A percentile compares a stretch with the other conserved stretches of the same genome.
These are phyloP conservation scores for Trilocha varians DNA, from an alignment of 2,888 invertebrate species.

Conservation along the genomic window DNA sequence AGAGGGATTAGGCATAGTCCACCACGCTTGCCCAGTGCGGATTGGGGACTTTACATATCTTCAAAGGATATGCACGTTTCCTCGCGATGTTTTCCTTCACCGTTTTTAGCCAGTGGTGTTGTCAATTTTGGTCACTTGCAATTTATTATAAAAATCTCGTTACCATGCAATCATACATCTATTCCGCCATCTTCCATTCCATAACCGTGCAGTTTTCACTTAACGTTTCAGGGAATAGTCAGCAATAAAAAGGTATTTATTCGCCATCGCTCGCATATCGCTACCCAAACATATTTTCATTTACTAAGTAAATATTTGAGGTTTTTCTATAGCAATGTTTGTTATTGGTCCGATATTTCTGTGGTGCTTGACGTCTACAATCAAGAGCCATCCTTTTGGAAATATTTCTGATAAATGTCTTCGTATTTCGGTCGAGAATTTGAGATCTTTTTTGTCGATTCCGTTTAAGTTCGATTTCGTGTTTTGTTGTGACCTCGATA, in stretches of 20 bases:
- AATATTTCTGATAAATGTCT: neutral
- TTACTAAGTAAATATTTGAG: constrained; percentile 49
- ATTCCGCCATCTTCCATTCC: too few relatives aligned
- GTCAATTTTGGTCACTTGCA: too few relatives aligned
- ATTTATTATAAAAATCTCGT: too few relatives aligned
- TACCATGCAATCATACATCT: too few relatives aligned
- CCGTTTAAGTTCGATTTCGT: neutral
- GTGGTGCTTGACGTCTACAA: constrained; percentile 12
- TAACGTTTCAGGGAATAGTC: too few relatives aligned
- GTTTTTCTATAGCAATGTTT: constrained; percentile 49
- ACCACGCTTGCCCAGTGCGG: too few relatives aligned
- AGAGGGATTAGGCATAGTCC: too few relatives aligned
- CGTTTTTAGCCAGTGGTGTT: too few relatives aligned
- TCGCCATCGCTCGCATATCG: constrained; percentile 5
- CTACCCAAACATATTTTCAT: constrained; percentile 31
- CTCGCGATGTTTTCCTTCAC: too few relatives aligned
- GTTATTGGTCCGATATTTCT: constrained; percentile 37
- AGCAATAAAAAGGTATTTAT: neutral
- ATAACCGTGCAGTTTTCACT: too few relatives aligned
- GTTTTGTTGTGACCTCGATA: neutral
- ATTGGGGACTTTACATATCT: too few relatives aligned
- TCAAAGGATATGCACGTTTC: too few relatives aligned
- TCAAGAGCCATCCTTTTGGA: neutral
- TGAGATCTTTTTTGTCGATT: neutral
- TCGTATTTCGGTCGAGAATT: neutral